Conservation (phyloP, 2,797 vertebrate species). For the Gastrophryne carolinensis region DNA sequence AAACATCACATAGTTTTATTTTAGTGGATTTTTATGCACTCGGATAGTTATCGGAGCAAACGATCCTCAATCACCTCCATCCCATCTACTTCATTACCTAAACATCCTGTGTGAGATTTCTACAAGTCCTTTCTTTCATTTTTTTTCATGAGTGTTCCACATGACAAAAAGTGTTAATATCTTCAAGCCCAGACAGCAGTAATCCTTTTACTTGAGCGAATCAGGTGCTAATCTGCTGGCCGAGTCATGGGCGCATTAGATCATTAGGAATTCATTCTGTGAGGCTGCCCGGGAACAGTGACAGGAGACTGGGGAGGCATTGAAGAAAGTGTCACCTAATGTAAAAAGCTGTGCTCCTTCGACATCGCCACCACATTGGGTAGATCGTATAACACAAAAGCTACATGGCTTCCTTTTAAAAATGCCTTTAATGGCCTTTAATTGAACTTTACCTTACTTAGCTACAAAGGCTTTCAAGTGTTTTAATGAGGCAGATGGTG, state of each 20-base stretch:
- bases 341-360: not conserved
- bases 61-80: not conserved
- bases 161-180: conserved; percentile 71
- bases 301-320: conserved; percentile 39
- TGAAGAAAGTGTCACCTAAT: conserved; percentile 35
- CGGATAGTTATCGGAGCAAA: not conserved
- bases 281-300: conserved; percentile 64
- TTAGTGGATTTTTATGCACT: not conserved
- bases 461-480: not conserved
- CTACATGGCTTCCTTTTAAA: not conserved
- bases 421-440: not conserved
- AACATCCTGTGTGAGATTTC: conserved; percentile 10
- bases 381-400: not conserved
- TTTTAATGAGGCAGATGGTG: not conserved
- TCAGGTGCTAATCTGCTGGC: conserved; percentile 73
- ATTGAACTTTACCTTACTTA: not conserved
- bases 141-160: conserved; percentile 46
- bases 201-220: conserved; percentile 68
- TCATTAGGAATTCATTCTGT: conserved; percentile 69
- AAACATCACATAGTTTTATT: not conserved
- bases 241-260: conserved; percentile 67
- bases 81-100: conserved; percentile 11
- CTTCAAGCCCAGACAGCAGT: conserved; percentile 66
- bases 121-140: conserved; percentile 30
- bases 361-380: not conserved